Base-by-base conservation (phyloP, 2,888 invertebrate genomes). In the Lomographa bimaculata region DNA sequence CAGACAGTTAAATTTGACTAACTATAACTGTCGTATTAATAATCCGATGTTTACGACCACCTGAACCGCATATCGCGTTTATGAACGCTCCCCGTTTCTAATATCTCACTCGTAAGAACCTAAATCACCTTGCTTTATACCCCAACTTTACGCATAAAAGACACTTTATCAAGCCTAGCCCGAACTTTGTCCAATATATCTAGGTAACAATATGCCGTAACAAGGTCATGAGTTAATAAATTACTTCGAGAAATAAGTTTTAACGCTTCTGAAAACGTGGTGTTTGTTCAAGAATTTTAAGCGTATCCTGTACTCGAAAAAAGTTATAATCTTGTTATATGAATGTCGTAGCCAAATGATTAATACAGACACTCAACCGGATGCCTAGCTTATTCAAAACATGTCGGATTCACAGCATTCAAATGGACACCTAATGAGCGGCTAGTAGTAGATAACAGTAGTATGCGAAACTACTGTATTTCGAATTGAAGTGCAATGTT, bases 91-190 rank as follows among this genome's bases (percentile, higher is more conserved):
- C 10, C 29, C n/a, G 17, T 20, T 36, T 27, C 33, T 36, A 42
- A 36, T 37, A 43, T 43, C 42, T 36, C 17, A 23, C 36, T 26
- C 36, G 10, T 37, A 27, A 37, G 12, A 18, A 19, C 7, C 41
- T 60, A 61, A 58, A 68, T 65, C 60, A 66, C 50, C 56, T 46
- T 65, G 61, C 60, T 68, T 68, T 65, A 66, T 67, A 57, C 40
- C 43, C 44, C 50, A 68, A 68, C 53, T 68, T 68, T 54, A 42
- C 41, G 30, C 56, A 60, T 66, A 61, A 60, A 68, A 54, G 59
- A 54, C 56, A 55, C 54, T 65, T 57, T 63, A 61, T 64, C 61
- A 63, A 57, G 43, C 39, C 44, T 44, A 46, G 25, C 36, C 43
- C 38, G 30, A 60, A 66, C 42, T 59, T 64, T 50, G 47, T 45